These are phyloP conservation scores for Sphaeramia orbicularis DNA, from an alignment of 2,797 vertebrate species.

Conservation along the genomic window DNA sequence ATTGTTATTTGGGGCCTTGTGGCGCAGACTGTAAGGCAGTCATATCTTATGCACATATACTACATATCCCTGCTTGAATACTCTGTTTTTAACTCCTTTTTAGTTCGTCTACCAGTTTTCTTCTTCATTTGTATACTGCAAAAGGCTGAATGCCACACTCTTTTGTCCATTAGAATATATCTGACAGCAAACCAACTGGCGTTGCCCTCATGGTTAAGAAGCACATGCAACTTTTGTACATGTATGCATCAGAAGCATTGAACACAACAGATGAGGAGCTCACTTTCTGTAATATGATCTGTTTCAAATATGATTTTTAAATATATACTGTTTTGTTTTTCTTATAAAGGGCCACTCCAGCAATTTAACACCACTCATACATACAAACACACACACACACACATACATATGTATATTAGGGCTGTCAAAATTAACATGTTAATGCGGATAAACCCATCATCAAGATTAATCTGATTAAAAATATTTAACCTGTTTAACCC, in stretches of 20 bases:
- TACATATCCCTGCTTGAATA: constrained; percentile 69
- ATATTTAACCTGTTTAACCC: no score
- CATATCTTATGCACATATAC: constrained; percentile 76
- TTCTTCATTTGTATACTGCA: constrained; percentile 59
- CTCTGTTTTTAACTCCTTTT: constrained; percentile 43
- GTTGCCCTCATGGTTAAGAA: constrained; percentile 68
- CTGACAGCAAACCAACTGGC: constrained; percentile 47
- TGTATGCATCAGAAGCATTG: constrained; percentile 69
- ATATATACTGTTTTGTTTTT: constrained; percentile 1
- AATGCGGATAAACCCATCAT: no score
- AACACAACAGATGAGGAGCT: constrained; percentile 69
- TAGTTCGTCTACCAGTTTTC: constrained; percentile 29
- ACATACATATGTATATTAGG: background rate
- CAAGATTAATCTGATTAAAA: no score
- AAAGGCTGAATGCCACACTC: constrained; percentile 62
- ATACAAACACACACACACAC: background rate
- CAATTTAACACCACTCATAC: background rate
- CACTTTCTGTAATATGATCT: constrained; percentile 58
- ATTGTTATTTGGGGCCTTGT: constrained; percentile 71
- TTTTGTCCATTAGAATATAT: constrained; percentile 61
- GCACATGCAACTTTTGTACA: constrained; percentile 79
- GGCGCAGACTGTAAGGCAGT: constrained; percentile 80
- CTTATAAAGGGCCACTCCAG: constrained; percentile 1
- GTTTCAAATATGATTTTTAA: constrained; percentile 26
- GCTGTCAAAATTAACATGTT: no score